These are phyloP conservation scores for Tachysurus vachellii DNA, from an alignment of 2,113 vertebrate genomes.

Conservation along the genomic window DNA sequence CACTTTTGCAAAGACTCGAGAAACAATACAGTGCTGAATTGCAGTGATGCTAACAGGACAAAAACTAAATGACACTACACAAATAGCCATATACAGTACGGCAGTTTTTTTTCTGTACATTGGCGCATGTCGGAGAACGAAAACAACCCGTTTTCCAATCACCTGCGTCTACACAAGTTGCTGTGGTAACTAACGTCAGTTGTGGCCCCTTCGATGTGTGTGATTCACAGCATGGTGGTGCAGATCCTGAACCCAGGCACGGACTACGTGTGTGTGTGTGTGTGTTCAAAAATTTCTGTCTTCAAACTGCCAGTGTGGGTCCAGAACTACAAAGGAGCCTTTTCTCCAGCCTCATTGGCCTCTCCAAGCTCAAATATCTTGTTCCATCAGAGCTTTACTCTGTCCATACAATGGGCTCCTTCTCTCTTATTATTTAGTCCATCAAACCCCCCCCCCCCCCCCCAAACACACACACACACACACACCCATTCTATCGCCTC, in stretches of 20 bases:
- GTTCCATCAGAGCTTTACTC: conserved; percentile 45
- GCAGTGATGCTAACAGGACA: background rate
- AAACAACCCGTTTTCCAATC: background rate
- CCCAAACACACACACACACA: conserved; percentile 14
- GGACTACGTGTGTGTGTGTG: conserved; percentile 13
- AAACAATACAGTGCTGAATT: background rate
- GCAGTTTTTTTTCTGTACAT: background rate
- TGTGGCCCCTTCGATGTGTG: conserved; percentile 11
- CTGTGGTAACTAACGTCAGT: conserved; percentile 29
- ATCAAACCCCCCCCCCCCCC: conserved; percentile 30
- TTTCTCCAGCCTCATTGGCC: conserved; percentile 36
- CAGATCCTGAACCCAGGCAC: conserved; percentile 1
- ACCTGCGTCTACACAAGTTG: conserved; percentile 13
- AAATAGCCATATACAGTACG: background rate
- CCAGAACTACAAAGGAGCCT: conserved; percentile 45
- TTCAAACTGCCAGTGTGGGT: conserved; percentile 32
- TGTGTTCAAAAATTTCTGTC: conserved; percentile 24
- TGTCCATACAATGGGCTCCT: conserved; percentile 46
- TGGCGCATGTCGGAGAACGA: background rate
- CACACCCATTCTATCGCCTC: conserved; percentile 6
- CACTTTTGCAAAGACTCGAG: background rate
- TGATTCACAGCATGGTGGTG: conserved; percentile 24
- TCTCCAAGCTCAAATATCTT: conserved; percentile 41
- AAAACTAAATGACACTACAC: background rate
- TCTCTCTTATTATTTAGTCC: conserved; percentile 36